These are phyloP conservation scores for Meloidogyne exigua DNA, from an alignment of 1,140 invertebrate genomes.

Conservation along the genomic window DNA sequence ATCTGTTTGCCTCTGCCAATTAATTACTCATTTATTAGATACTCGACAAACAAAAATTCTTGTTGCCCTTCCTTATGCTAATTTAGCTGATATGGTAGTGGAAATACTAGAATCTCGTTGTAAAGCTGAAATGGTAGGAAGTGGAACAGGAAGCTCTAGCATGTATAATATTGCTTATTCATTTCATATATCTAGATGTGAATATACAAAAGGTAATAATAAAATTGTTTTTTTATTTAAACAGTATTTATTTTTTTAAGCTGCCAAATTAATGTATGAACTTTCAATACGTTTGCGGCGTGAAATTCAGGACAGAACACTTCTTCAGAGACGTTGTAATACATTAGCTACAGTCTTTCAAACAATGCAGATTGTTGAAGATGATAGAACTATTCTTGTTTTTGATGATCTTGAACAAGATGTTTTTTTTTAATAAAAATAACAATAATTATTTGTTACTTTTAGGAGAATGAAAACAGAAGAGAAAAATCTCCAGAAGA, in stretches of 20 bases:
- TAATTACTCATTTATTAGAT: conserved; percentile 37
- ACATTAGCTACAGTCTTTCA: conserved; percentile 34
- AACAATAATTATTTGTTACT: neutral
- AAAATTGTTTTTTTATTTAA: neutral
- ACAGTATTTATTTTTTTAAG: conserved; percentile 12
- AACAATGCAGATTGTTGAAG: conserved; percentile 34
- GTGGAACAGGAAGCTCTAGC: conserved; percentile 10
- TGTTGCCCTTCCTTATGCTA: conserved; percentile 35
- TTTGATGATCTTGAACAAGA: neutral
- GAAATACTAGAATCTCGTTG: conserved; percentile 42
- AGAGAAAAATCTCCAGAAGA: neutral
- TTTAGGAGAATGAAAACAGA: neutral
- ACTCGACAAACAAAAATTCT: conserved; percentile 26
- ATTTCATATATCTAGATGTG: conserved; percentile 46
- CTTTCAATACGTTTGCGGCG: conserved; percentile 26
- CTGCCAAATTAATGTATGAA: conserved; percentile 40
- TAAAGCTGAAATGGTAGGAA: conserved; percentile 6
- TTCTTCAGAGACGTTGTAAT: conserved; percentile 39
- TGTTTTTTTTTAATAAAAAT: neutral
- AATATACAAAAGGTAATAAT: conserved; percentile 35
- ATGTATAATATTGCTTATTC: conserved; percentile 49
- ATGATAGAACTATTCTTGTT: neutral
- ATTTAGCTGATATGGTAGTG: conserved; percentile 31
- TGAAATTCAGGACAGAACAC: conserved; percentile 38
- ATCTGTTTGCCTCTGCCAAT: conserved; percentile 34